Conservation (phyloP, 2,888 invertebrate genomes). For the Opisthograptis luteolata region DNA sequence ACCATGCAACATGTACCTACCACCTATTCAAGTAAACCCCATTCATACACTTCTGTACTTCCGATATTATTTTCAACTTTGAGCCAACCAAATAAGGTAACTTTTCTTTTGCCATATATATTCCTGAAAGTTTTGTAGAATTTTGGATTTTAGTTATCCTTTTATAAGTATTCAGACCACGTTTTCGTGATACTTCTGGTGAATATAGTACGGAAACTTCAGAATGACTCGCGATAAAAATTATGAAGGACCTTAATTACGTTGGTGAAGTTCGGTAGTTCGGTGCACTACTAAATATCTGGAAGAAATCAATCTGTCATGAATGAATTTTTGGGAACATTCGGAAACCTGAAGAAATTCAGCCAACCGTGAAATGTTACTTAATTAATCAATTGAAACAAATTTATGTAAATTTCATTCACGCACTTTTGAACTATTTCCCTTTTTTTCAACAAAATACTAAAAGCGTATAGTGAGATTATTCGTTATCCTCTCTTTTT, state of each 20-base stretch:
- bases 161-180: constrained; percentile 21
- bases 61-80: neutral
- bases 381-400: no score
- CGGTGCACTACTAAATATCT: no score
- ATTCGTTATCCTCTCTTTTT: neutral
- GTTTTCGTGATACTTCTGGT: constrained; percentile 10
- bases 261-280: neutral
- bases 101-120: neutral
- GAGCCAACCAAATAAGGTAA: neutral
- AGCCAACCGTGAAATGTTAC: neutral
- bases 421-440: no score
- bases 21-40: neutral
- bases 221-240: constrained; percentile 6
- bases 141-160: constrained; percentile 5
- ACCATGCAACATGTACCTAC: neutral
- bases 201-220: constrained; percentile 9
- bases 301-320: no score
- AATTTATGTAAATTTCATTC: no score
- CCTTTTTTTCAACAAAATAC: neutral
- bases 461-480: neutral
- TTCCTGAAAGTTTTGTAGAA: neutral
- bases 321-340: no score
- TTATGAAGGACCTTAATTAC: constrained; percentile 5
- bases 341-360: neutral
- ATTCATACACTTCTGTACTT: neutral